Conservation (phyloP, 2,888 invertebrate genomes). For the Spisula subtruncata region DNA sequence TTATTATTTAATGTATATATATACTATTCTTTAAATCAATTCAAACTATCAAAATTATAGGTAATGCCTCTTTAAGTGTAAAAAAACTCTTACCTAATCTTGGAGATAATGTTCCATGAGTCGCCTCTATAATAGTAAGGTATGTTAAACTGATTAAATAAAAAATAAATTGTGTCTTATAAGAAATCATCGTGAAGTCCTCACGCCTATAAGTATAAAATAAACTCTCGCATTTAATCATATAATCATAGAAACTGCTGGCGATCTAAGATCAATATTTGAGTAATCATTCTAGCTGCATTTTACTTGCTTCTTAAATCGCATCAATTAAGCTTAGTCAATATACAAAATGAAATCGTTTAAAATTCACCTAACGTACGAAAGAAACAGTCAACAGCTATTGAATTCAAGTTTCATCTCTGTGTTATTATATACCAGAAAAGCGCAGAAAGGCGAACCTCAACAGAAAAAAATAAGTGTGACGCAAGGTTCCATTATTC, state of each 20-base stretch:
- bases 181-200: background rate
- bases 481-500: no score
- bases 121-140: background rate
- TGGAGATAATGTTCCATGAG: background rate
- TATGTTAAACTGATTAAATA: background rate
- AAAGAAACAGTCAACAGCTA: no score
- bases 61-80: background rate
- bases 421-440: no score
- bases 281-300: background rate
- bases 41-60: no score
- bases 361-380: background rate
- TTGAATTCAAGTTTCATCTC: no score
- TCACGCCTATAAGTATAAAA: background rate
- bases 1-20: no score
- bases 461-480: no score
- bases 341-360: no score
- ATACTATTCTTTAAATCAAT: no score
- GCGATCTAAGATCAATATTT: background rate
- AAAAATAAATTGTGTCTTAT: background rate
- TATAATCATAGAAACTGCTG: background rate
- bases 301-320: background rate
- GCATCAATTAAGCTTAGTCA: no score
- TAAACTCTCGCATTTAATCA: constrained; percentile 1
- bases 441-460: no score
- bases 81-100: background rate